Base-by-base conservation (phyloP, 2,888 invertebrate genomes). In the Venusia cambrica region DNA sequence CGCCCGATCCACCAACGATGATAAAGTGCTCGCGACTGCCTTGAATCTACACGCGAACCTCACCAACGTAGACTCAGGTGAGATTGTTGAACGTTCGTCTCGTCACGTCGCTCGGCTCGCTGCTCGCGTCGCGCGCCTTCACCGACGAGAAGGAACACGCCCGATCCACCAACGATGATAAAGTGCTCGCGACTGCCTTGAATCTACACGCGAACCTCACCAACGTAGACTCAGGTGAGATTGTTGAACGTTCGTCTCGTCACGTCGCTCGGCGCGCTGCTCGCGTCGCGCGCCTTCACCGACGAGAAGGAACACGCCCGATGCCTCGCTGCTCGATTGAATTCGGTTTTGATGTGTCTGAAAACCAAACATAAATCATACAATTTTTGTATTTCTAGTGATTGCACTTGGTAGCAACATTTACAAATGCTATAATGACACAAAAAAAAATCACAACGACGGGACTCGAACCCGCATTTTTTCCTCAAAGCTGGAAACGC, bases 11-110 rank as follows among this genome's bases (percentile, higher is more conserved):
- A 87, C 87, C 45, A 95, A 95, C 75, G 95, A 97, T 78, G 96
- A 97, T 79, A 92, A 93, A 66, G 96, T 96, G 61, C 89, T 97
- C 48, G 91, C 93, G 41, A 93, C 95, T 9, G 95, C 95, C 48
- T 80, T 94, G 59, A 91, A 89, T 52, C 79, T 94, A 21, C 75
- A 79, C 54, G 59, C 59, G 14, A 74, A 73, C 48, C 51, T 73
- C 5, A 45, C 68, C 12, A 48, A 54, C 18, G 45, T 48, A 2
- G 68, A 72, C 22, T 40, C 59, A 1, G 69, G 69, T 67, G 36
- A 17, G 16, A 5, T 30, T 20, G 11, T 2, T 11, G 1, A 7
- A 13, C 30, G 90, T 97, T 47, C 92, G 94, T 53, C 95, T 95
- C 59, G 92, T 95, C 41, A 98, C 98, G 6, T 93, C 96, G 14